Percentiles rank a stretch among this genome's conserved stretches.
phyloP scores from a whole-genome alignment of 2,888 invertebrate species.

The Drosophila mayaguana region DNA sequence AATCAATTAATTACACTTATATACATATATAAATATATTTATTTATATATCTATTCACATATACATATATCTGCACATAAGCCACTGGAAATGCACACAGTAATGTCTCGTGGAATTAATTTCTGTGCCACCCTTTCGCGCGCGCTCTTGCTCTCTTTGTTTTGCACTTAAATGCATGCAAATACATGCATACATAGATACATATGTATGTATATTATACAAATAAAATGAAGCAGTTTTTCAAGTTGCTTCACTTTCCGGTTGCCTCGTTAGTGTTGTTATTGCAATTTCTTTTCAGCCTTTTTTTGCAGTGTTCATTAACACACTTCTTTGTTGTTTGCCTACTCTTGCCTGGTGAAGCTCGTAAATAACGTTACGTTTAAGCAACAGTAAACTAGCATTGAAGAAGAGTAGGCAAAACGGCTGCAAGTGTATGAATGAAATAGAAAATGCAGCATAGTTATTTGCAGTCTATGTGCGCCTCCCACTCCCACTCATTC shows the following conservation, averaged over 20 bases:
- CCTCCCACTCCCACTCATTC: constrained; percentile 15
- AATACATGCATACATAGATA: neutral
- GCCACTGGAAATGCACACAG: constrained; percentile 13
- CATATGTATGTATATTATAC: neutral
- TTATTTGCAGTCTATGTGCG: constrained; percentile 22
- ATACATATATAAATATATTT: neutral
- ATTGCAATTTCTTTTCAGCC: constrained; percentile 42
- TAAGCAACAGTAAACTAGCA: constrained; percentile 48
- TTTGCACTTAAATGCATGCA: constrained; percentile 5
- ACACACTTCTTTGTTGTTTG: constrained; percentile 68
- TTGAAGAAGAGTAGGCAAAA: constrained; percentile 19
- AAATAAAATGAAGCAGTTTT: constrained; percentile 48
- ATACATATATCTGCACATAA: constrained; percentile 6
- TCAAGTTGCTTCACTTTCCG: constrained; percentile 61
- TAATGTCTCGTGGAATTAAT: constrained; percentile 27
- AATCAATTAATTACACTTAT: constrained; percentile 30
- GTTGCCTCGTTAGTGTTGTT: constrained; percentile 38
- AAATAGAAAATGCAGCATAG: constrained; percentile 62
- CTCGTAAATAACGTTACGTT: constrained; percentile 73
- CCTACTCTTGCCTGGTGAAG: constrained; percentile 17
- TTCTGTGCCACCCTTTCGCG: constrained; percentile 3
- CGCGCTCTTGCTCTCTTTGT: neutral
- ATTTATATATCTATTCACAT: neutral
- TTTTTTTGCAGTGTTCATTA: constrained; percentile 59
- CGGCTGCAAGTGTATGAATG: constrained; percentile 36